A percentile compares a stretch with the other conserved stretches of the same genome.
Evolutionary conservation across 2,113 vertebrate genomes (phyloP).

Genomic region (Takifugu bimaculatus): DNA sequence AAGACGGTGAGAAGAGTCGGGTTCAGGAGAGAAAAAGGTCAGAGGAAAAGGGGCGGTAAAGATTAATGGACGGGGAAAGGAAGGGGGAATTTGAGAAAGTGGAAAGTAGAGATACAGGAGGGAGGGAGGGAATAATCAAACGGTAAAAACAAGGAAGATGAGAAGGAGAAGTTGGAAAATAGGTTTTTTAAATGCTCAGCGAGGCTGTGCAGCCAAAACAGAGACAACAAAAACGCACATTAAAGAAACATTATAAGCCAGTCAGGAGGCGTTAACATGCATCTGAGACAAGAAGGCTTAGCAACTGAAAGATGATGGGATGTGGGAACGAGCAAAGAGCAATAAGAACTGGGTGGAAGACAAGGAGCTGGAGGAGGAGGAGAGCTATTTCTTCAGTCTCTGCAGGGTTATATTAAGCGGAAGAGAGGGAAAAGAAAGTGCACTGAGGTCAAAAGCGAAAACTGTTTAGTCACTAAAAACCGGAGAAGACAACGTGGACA

Average conservation of each 20-base stretch:
- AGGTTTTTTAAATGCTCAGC: slow-evolving; percentile 12
- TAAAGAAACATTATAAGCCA: slow-evolving; percentile 14
- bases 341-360: slow-evolving; percentile 29
- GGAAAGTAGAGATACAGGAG: neutral
- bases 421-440: slow-evolving; percentile 21
- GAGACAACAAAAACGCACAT: neutral
- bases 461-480: slow-evolving; percentile 31
- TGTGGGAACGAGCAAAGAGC: slow-evolving; percentile 32
- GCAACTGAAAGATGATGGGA: slow-evolving; percentile 24
- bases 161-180: slow-evolving; percentile 3
- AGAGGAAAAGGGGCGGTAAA: neutral
- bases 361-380: slow-evolving; percentile 16
- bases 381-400: slow-evolving; percentile 30
- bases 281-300: slow-evolving; percentile 15
- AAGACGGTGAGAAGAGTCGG: neutral
- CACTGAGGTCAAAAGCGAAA: slow-evolving; percentile 44
- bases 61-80: neutral
- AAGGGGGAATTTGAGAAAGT: neutral
- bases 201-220: slow-evolving; percentile 7
- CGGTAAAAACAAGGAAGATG: neutral
- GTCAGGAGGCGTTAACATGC: slow-evolving; percentile 17
- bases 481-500: slow-evolving; percentile 41
- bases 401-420: slow-evolving; percentile 22
- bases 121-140: neutral
- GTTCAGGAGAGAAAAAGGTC: neutral